Conservation (phyloP, 1,140 invertebrate genomes). For the Macrocentrus cingulum region DNA sequence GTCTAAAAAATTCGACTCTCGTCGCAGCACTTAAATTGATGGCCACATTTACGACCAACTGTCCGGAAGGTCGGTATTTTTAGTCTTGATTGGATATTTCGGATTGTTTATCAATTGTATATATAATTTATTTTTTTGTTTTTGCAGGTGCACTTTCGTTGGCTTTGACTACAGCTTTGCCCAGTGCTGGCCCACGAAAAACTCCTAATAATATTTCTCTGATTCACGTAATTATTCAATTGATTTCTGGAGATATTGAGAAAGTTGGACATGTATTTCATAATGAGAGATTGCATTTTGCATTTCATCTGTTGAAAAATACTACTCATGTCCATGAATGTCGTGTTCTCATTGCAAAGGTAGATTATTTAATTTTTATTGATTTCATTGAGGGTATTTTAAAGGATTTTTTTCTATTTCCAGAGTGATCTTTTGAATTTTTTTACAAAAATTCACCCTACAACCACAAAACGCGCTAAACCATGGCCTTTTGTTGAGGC, state of each 20-base stretch:
- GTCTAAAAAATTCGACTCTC: conserved; percentile 49
- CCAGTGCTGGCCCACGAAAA: conserved; percentile 60
- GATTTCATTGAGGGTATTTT: conserved; percentile 3
- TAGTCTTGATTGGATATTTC: conserved; percentile 8
- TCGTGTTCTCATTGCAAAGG: conserved; percentile 59
- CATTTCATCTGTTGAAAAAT: conserved; percentile 59
- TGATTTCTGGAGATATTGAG: conserved; percentile 59
- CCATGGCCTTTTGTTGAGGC: conserved; percentile 48
- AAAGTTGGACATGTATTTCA: conserved; percentile 51
- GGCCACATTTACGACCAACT: conserved; percentile 60
- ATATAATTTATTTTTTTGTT: conserved; percentile 11
- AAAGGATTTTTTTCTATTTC: conserved; percentile 11
- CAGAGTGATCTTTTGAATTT: conserved; percentile 51
- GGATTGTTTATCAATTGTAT: neutral
- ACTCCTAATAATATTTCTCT: conserved; percentile 57
- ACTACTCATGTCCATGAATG: conserved; percentile 58
- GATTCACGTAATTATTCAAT: conserved; percentile 55
- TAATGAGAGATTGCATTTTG: conserved; percentile 49
- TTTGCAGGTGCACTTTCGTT: conserved; percentile 58
- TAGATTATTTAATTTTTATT: conserved; percentile 33
- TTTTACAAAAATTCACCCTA: conserved; percentile 49
- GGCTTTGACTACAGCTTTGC: conserved; percentile 57
- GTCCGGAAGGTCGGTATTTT: conserved; percentile 48
- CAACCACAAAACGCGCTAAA: conserved; percentile 42
- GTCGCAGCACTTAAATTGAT: conserved; percentile 57